Conservation (phyloP, 2,797 vertebrate species). For the Chromis chromis region DNA sequence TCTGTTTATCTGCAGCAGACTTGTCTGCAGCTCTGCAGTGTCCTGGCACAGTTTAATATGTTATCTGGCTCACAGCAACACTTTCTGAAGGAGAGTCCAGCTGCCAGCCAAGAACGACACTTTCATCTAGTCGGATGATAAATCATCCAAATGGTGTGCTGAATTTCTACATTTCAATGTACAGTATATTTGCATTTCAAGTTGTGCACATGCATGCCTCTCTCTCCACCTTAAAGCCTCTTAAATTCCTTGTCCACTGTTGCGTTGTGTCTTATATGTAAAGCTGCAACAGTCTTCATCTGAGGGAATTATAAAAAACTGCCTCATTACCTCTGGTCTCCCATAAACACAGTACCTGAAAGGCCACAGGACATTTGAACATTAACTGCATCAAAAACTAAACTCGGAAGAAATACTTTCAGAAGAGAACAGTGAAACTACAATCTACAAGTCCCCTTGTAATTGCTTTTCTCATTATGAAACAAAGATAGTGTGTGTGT, state of each 20-base stretch:
- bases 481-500: not conserved
- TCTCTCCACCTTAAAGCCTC: not conserved
- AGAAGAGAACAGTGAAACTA: not conserved
- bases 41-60: constrained; percentile 34
- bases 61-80: constrained; percentile 28
- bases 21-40: constrained; percentile 18
- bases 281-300: not conserved
- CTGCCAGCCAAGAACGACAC: constrained; percentile 13
- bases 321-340: not conserved
- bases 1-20: not conserved
- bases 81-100: constrained; percentile 14
- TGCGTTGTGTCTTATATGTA: not conserved
- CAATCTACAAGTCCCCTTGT: not conserved
- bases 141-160: not conserved
- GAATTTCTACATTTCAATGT: not conserved
- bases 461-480: not conserved
- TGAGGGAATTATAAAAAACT: not conserved
- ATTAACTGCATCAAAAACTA: not conserved
- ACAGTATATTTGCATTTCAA: not conserved
- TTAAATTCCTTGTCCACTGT: not conserved
- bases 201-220: not conserved
- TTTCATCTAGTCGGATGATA: not conserved
- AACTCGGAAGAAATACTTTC: not conserved
- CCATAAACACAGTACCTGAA: not conserved
- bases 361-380: not conserved